Conservation (phyloP, 2,113 vertebrate genomes). For the Anoura caudifer region DNA sequence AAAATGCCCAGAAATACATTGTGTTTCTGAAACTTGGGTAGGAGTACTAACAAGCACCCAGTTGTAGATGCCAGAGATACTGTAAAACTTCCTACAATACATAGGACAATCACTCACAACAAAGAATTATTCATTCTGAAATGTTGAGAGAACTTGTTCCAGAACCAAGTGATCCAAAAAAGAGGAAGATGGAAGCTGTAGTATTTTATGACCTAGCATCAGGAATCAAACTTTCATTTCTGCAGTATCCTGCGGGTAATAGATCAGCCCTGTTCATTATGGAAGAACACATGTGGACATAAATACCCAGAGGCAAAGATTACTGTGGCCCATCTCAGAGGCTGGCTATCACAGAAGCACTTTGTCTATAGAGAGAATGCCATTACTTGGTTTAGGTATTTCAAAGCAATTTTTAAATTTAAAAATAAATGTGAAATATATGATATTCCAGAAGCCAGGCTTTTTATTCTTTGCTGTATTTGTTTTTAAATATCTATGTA, state of each 20-base stretch:
- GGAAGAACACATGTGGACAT: background rate
- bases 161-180: background rate
- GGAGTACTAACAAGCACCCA: background rate
- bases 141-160: background rate
- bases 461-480: background rate
- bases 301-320: background rate
- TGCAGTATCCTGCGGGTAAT: background rate
- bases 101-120: background rate
- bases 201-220: background rate
- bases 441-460: background rate
- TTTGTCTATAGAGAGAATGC: background rate
- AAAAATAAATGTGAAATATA: background rate
- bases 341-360: background rate
- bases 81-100: background rate
- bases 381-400: background rate
- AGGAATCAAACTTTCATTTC: background rate
- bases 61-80: background rate
- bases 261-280: background rate
- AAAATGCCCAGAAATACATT: background rate
- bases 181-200: background rate
- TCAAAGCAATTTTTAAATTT: background rate
- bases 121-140: background rate
- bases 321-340: background rate
- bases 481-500: background rate
- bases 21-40: background rate